Evolutionary conservation across 2,797 vertebrate species (phyloP), one percentile per base, ranked within the genome.

Genomic region (Diceros bicornis): DNA sequence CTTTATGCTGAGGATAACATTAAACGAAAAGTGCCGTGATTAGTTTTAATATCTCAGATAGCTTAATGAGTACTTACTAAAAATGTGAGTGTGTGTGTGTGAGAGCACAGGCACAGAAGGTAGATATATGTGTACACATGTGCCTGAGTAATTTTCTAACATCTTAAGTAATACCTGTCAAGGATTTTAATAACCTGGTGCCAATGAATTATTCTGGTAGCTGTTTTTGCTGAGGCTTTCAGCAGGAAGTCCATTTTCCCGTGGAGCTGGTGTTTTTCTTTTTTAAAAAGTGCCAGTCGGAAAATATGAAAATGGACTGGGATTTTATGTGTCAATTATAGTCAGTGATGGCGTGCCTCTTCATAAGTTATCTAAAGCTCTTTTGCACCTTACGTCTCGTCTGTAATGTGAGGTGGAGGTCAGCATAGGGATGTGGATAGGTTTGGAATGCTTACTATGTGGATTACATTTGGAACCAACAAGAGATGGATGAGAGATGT

Each of bases 41-140:
- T 98, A 97, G 97, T 97, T 98, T 98, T 98, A 98, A 97, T 98
- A 98, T 97, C 97, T 97, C 96, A 81, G 89, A 98, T 98, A 97
- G 96, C 97, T 98, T 98, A 98, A 98, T 98, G 97, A 98, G 96
- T 72, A 98, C 97, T 98, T 96, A 97, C 92, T 97, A 95, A 97
- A 96, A 91, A 83, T 95, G 96, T 77, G 97, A 68, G 79, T 6
- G 59, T 41, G 55, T 44, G 32, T 11, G 71, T 18, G 83, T 4
- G 66, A 66, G 41, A 12, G 0, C 20, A 25, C 7, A 1, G 47
- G 89, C 91, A 55, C 79, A 41, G 95, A 96, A 82, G 89, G 64
- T 93, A 75, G 96, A 64, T 95, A 6, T 79, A 59, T 97, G 96
- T 98, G 96, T 91, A 97, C 83, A 94, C 94, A 74, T 66, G 96